Evolutionary conservation across 2,888 invertebrate genomes (phyloP).

Genomic region (Diploptera punctata): DNA sequence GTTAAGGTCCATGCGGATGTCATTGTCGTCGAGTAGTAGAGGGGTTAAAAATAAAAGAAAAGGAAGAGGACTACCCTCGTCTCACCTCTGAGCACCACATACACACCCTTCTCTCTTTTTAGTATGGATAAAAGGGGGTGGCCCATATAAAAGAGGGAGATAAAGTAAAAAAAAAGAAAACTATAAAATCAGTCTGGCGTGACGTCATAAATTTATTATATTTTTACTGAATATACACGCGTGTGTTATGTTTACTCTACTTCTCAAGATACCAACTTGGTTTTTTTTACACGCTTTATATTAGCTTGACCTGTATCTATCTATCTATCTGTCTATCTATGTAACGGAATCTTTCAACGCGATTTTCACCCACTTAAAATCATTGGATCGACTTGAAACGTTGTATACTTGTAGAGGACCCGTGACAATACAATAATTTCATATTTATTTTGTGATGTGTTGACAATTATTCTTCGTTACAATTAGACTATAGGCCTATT

Average conservation of each 20-base stretch:
- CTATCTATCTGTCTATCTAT: no score
- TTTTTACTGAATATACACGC: conserved; percentile 18
- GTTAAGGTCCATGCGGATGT: background rate
- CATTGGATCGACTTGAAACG: no score
- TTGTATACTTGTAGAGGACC: no score
- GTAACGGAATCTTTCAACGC: no score
- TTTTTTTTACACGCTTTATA: no score
- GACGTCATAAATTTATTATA: conserved; percentile 39
- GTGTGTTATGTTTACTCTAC: conserved; percentile 1
- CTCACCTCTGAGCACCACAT: conserved; percentile 16
- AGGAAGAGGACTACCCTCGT: conserved; percentile 11
- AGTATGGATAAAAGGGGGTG: background rate
- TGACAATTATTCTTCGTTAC: no score
- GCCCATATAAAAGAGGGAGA: background rate
- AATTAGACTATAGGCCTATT: no score
- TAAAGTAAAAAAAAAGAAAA: conserved; percentile 15
- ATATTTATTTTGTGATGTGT: no score
- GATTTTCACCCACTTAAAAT: no score
- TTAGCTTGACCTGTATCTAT: no score
- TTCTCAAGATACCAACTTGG: no score
- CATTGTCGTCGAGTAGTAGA: conserved; percentile 4
- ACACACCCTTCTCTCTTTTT: background rate
- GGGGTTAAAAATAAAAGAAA: background rate
- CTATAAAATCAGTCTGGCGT: conserved; percentile 40
- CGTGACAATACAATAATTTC: no score